phyloP scores from a whole-genome alignment of 2,888 invertebrate species.

The Brachyopa scutellaris region DNA sequence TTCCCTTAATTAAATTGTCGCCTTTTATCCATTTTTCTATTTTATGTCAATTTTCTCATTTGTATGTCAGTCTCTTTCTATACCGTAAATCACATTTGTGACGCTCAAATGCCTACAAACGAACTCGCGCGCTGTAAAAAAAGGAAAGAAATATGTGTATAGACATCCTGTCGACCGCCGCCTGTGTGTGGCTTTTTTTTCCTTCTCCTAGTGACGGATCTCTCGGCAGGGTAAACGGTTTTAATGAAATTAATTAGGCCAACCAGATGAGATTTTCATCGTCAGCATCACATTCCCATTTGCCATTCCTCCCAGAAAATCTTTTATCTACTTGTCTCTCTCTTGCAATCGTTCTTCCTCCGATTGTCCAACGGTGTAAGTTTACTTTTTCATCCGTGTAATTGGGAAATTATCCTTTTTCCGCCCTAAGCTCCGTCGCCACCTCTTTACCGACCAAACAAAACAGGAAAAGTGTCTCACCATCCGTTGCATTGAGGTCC shows the following conservation, averaged over 20 bases:
- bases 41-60: slow-evolving; percentile 55
- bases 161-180: not conserved
- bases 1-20: slow-evolving; percentile 58
- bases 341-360: not conserved
- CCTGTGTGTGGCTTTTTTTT: slow-evolving; percentile 39
- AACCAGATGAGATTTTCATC: slow-evolving; percentile 71
- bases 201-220: slow-evolving; percentile 7
- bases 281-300: slow-evolving; percentile 41
- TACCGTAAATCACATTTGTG: slow-evolving; percentile 69
- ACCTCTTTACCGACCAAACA: slow-evolving; percentile 10
- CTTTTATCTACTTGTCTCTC: no score
- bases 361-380: slow-evolving; percentile 64
- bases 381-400: slow-evolving; percentile 72
- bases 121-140: slow-evolving; percentile 30
- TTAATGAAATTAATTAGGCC: slow-evolving; percentile 73
- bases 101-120: slow-evolving; percentile 55
- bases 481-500: slow-evolving; percentile 63
- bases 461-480: slow-evolving; percentile 23
- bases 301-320: not conserved
- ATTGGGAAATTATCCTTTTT: slow-evolving; percentile 68
- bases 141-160: not conserved
- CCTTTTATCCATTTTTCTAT: slow-evolving; percentile 2
- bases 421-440: no score
- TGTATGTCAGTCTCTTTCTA: slow-evolving; percentile 23
- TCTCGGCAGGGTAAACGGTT: slow-evolving; percentile 58